Conservation (phyloP, 2,888 invertebrate species). For the Aphodius granarius region DNA sequence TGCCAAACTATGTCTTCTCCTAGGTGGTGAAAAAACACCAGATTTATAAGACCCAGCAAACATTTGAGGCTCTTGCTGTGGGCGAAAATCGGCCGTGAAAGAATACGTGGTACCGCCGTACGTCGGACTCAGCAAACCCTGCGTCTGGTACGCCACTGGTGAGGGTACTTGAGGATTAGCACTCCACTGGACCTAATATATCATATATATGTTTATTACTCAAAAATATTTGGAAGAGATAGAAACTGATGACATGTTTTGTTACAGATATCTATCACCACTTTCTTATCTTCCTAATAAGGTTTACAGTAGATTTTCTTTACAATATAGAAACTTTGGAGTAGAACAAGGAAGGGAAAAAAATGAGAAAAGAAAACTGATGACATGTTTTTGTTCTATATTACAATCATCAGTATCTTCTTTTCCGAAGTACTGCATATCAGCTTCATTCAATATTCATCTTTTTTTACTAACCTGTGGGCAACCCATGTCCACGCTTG, state of each 20-base stretch:
- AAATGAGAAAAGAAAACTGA: too few species aligned
- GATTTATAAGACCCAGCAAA: constrained; percentile 62
- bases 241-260: too few species aligned
- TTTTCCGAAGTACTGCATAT: background rate
- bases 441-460: background rate
- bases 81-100: constrained; percentile 79
- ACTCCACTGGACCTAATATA: constrained; percentile 72
- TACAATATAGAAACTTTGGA: too few species aligned
- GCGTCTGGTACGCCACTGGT: constrained; percentile 61
- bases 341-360: too few species aligned
- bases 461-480: constrained; percentile 61
- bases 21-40: constrained; percentile 52
- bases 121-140: constrained; percentile 66
- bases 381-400: too few species aligned
- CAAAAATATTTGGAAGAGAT: too few species aligned
- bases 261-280: too few species aligned
- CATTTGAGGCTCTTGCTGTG: constrained; percentile 63
- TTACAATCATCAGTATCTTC: too few species aligned
- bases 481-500: constrained; percentile 63
- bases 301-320: too few species aligned
- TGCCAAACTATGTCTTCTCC: constrained; percentile 41
- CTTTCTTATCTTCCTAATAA: too few species aligned
- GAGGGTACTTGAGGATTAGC: constrained; percentile 60
- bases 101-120: constrained; percentile 77
- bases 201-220: too few species aligned